Evolutionary conservation across 1,140 invertebrate species (phyloP), one percentile per base, ranked within the genome.

Genomic region (Caenorhabditis brenneri): DNA sequence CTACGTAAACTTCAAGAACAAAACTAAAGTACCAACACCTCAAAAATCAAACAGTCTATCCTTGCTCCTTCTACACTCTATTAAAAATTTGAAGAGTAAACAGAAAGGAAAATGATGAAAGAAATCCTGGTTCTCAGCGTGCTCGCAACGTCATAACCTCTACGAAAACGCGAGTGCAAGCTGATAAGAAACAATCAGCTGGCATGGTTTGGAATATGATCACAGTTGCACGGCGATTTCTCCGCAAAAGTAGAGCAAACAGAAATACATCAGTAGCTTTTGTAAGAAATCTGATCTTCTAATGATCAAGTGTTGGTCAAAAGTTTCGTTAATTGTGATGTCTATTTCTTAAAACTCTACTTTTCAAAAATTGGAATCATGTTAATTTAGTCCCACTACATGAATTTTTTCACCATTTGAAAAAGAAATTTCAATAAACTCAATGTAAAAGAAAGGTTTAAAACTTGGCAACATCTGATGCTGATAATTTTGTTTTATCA

Each of bases 141-240:
- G 65, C 65, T 74, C 36, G 12, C 36, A 42, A 74, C 65, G 65
- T 74, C 65, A 74, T 74, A n/a, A 74, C 36, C 22, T 46, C 22
- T 46, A 42, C n/a, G 10, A 42, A 74, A 74, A 74, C 96, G 96
- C 2, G 36, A 74, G 36, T 24, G 24, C 5, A 27, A 58, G 33
- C 33, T 74, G 65, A 74, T 74, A 42, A 74, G 19, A 42, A 10
- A 29, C 10, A 27, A 65, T 65, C 58, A 65, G 58, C 58, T 65
- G 58, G 58, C 31, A 65, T 19, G 2, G 15, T 65, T 33, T 36
- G 31, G 31, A 65, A 33, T 65, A 65, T 36, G 29, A 65, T 55
- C 58, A 65, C 1, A 33, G 31, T 22, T 65, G 16, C 58, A 55
- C 22, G 6, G 9, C 27, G 2, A 51, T 51, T 51, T 15, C 5